Percentiles rank a stretch among this genome's conserved stretches.
Conservation (phyloP, 2,888 invertebrate species). For the Pterostichus niger region DNA sequence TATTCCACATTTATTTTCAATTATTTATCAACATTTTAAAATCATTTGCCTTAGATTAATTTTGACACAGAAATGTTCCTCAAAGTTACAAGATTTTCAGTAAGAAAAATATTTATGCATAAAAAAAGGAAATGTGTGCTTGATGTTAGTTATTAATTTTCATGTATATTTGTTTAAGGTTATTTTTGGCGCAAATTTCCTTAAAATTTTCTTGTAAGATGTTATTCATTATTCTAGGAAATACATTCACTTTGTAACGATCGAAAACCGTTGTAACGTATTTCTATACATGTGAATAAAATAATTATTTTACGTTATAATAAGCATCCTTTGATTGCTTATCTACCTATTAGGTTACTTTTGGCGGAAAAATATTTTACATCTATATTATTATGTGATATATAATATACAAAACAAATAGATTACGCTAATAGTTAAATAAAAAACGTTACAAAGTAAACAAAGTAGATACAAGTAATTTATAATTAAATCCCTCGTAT, state of each 20-base stretch:
- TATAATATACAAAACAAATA: neutral
- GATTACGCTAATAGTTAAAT: neutral
- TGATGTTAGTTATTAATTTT: neutral
- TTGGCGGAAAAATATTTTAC: constrained; percentile 20
- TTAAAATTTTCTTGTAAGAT: too few species aligned
- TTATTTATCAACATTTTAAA: too few species aligned
- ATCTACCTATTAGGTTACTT: neutral
- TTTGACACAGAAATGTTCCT: too few species aligned
- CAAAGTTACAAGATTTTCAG: too few species aligned
- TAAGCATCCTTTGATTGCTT: too few species aligned
- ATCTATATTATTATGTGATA: neutral
- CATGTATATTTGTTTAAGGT: constrained; percentile 12
- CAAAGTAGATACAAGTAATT: constrained; percentile 1
- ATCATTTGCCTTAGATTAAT: too few species aligned
- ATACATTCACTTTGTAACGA: neutral
- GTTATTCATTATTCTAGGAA: neutral
- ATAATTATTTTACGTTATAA: neutral
- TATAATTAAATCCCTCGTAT: neutral
- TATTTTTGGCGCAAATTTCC: constrained; percentile 16
- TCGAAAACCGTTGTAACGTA: neutral
- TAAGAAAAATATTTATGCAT: neutral
- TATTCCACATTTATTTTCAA: too few species aligned
- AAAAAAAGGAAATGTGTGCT: neutral
- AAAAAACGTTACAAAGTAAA: neutral
- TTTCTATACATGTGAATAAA: neutral